Evolutionary conservation across 2,797 vertebrate species (phyloP).

Genomic region (Peromyscus eremicus): DNA sequence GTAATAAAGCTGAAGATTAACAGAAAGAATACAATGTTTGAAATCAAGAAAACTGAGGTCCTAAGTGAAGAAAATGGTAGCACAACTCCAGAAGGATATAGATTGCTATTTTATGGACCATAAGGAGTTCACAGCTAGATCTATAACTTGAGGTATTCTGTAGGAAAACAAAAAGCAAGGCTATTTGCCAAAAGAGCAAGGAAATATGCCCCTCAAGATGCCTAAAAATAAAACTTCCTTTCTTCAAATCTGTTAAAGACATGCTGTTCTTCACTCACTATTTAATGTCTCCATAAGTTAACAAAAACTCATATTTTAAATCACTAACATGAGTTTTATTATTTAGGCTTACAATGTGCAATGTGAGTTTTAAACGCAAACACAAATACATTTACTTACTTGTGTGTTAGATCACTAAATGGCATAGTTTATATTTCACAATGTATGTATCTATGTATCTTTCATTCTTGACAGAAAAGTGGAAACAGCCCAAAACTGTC

Average conservation of each 20-base stretch:
- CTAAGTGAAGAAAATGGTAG: neutral
- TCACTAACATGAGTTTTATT: conserved; percentile 9
- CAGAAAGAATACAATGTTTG: neutral
- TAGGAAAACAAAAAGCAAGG: neutral
- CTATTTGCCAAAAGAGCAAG: neutral
- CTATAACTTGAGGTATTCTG: neutral
- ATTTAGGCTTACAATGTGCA: neutral
- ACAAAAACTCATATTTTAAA: conserved; percentile 4
- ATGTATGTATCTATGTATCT: neutral
- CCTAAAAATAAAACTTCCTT: neutral
- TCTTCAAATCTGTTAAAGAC: neutral
- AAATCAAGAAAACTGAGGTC: neutral
- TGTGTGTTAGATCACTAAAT: neutral
- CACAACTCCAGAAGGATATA: neutral
- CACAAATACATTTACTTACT: neutral
- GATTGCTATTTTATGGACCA: neutral
- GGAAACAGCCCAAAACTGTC: neutral
- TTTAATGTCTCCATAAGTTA: neutral
- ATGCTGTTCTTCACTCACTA: neutral
- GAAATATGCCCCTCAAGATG: neutral
- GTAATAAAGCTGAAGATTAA: neutral
- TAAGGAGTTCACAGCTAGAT: neutral
- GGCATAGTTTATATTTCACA: neutral
- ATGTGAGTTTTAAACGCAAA: conserved; percentile 33
- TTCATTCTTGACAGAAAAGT: conserved; percentile 16